Conservation (phyloP, 2,797 vertebrate species). For the Stomatorhinus walkeri region DNA sequence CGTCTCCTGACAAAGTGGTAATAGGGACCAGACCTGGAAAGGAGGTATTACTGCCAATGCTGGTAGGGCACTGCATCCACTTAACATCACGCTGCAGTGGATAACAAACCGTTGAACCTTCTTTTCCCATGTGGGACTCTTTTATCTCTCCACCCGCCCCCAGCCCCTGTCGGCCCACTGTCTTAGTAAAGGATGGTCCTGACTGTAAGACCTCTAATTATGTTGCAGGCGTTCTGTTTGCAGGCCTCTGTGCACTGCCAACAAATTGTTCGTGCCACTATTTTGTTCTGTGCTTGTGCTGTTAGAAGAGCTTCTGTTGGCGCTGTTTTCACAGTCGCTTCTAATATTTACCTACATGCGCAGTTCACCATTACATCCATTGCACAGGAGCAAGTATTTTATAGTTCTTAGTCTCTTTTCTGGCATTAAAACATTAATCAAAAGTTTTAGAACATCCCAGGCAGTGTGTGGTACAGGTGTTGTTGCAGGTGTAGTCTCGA, state of each 20-base stretch:
- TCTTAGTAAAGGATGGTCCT: slow-evolving; percentile 60
- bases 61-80: slow-evolving; percentile 56
- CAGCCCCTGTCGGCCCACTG: slow-evolving; percentile 45
- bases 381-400: background rate
- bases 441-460: background rate
- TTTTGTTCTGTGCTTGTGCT: slow-evolving; percentile 39
- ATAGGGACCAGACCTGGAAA: slow-evolving; percentile 2
- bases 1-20: background rate
- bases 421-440: background rate
- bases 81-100: slow-evolving; percentile 54
- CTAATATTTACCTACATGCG: slow-evolving; percentile 51
- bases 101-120: slow-evolving; percentile 57
- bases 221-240: slow-evolving; percentile 52
- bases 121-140: slow-evolving; percentile 55
- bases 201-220: slow-evolving; percentile 64
- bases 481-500: background rate
- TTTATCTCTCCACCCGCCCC: slow-evolving; percentile 49
- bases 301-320: slow-evolving; percentile 57
- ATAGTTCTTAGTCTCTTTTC: background rate
- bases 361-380: background rate
- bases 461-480: background rate
- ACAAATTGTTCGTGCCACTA: slow-evolving; percentile 18
- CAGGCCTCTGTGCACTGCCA: slow-evolving; percentile 51
- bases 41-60: background rate
- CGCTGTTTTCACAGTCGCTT: slow-evolving; percentile 57